Percentiles rank a stretch among this genome's conserved stretches.
phyloP scores from a whole-genome alignment of 2,888 invertebrate species.

The Lasioglossum oenotherae region DNA sequence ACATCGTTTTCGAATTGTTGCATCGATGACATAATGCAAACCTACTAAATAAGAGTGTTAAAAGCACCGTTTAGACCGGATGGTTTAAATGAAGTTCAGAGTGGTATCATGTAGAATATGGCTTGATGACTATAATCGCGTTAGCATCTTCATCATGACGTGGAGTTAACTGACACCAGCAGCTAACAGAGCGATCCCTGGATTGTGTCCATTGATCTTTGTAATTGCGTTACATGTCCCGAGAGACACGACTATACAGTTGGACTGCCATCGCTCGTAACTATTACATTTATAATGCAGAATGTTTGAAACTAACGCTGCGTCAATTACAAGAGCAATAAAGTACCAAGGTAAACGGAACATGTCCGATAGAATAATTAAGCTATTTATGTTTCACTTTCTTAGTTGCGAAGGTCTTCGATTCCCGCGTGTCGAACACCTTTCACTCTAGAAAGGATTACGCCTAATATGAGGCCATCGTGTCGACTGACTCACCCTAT shows the following conservation, averaged over 20 bases:
- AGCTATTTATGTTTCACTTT: background rate
- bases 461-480: background rate
- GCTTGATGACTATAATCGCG: background rate
- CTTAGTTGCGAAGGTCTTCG: slow-evolving; percentile 3
- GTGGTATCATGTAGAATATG: background rate
- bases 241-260: background rate
- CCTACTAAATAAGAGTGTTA: background rate
- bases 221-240: slow-evolving; percentile 4
- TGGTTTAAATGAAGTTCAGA: background rate
- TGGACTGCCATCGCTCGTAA: background rate
- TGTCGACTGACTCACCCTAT: background rate
- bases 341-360: background rate
- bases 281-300: slow-evolving; percentile 10
- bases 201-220: slow-evolving; percentile 10
- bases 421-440: background rate
- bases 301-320: background rate
- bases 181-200: background rate
- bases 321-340: background rate
- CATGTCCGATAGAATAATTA: slow-evolving; percentile 6
- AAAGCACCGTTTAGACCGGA: background rate
- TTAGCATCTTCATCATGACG: background rate
- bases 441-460: slow-evolving; percentile 5
- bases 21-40: background rate
- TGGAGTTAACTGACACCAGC: background rate
- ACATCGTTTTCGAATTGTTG: background rate